Percentiles rank a stretch among this genome's conserved stretches.
phyloP scores from a whole-genome alignment of 1,140 invertebrate species.

The Orchesella cincta region DNA sequence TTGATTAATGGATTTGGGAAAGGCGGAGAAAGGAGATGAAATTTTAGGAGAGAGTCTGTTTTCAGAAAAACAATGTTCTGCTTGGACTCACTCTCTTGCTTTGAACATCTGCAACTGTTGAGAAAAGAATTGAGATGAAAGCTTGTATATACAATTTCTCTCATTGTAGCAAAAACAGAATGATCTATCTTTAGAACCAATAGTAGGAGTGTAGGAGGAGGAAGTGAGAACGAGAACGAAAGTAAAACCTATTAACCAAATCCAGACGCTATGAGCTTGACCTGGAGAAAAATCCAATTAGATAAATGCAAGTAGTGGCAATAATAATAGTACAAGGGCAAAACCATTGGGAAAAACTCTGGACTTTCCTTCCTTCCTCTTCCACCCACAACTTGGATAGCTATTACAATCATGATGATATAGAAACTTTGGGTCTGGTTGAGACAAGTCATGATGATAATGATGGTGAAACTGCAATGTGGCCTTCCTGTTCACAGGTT shows the following conservation, averaged over 20 bases:
- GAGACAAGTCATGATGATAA: background rate
- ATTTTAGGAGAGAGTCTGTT: too few relatives aligned
- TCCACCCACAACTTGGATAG: background rate
- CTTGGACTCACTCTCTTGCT: too few relatives aligned
- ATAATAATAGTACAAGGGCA: background rate
- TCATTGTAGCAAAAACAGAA: too few relatives aligned
- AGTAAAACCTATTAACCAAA: constrained; percentile 17
- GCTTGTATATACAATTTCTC: constrained; percentile 18
- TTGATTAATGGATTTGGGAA: constrained; percentile 24
- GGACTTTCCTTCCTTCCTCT: background rate
- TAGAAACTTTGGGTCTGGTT: background rate
- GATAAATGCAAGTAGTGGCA: constrained; percentile 18
- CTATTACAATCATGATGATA: background rate
- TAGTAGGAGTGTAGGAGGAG: background rate
- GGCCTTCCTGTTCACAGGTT: background rate
- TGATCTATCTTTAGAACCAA: too few relatives aligned
- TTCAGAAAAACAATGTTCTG: too few relatives aligned
- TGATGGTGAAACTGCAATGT: background rate
- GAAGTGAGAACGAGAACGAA: background rate
- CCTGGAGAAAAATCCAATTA: constrained; percentile 24
- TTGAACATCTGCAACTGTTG: too few relatives aligned
- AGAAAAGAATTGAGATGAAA: background rate
- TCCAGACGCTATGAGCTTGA: constrained; percentile 8
- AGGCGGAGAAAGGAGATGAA: background rate
- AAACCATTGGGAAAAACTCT: too few relatives aligned